Conservation (phyloP, 2,113 vertebrate genomes). For the Channa argus region DNA sequence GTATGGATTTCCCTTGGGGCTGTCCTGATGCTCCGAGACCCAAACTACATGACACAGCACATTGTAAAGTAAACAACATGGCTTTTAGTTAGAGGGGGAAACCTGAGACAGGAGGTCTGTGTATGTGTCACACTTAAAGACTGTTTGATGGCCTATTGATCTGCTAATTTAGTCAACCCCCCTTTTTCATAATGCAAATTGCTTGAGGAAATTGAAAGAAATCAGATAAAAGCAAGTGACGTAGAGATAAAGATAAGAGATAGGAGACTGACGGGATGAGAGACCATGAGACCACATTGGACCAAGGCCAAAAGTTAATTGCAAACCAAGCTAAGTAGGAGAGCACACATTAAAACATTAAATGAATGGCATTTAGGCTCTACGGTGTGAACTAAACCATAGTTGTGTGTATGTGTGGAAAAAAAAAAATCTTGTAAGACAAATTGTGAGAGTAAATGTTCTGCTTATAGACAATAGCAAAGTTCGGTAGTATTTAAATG, state of each 20-base stretch:
- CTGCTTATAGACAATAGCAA: no score
- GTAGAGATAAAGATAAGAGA: conserved; percentile 42
- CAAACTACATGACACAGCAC: conserved; percentile 83
- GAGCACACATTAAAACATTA: conserved; percentile 1
- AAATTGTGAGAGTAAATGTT: no score
- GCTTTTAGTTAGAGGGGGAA: conserved; percentile 87
- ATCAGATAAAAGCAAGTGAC: conserved; percentile 63
- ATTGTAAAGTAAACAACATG: conserved; percentile 89
- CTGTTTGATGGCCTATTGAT: conserved; percentile 88
- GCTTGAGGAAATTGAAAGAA: conserved; percentile 83
- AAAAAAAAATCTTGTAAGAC: no score
- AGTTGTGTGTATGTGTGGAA: no score
- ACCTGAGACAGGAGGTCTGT: conserved; percentile 77
- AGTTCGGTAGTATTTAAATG: no score
- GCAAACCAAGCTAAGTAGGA: conserved; percentile 17
- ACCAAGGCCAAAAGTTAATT: conserved; percentile 33
- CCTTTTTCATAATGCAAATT: conserved; percentile 72
- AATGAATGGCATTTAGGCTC: background rate
- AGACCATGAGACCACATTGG: conserved; percentile 25
- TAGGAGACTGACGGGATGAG: conserved; percentile 27
- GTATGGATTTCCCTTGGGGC: conserved; percentile 72
- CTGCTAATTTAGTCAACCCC: conserved; percentile 80
- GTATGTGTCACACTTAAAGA: conserved; percentile 82
- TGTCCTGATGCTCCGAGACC: conserved; percentile 81
- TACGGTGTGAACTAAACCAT: background rate